Conservation (phyloP, 2,113 vertebrate genomes). For the Charadrius vociferus region DNA sequence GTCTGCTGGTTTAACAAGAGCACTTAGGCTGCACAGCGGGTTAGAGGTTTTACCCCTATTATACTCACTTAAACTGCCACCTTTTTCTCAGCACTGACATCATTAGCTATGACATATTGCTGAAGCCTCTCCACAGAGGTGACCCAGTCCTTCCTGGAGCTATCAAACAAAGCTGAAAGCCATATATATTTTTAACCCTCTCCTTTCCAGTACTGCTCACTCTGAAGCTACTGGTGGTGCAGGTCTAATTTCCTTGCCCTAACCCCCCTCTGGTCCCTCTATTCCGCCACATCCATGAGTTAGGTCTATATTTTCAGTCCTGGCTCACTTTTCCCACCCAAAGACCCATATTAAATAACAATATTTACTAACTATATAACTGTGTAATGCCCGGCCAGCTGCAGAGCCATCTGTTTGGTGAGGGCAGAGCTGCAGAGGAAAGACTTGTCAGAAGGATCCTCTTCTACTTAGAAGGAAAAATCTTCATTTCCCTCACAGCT, state of each 20-base stretch:
- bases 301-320: not conserved
- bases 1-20: not conserved
- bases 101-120: slow-evolving; percentile 36
- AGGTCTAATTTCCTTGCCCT: not conserved
- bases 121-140: slow-evolving; percentile 39
- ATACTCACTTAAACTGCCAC: slow-evolving; percentile 36
- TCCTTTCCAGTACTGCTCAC: not conserved
- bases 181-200: not conserved
- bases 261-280: not conserved
- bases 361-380: not conserved
- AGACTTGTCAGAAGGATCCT: not conserved
- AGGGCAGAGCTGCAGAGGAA: not conserved
- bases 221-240: not conserved
- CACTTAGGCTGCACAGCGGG: slow-evolving; percentile 19
- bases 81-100: slow-evolving; percentile 29
- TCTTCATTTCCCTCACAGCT: not conserved
- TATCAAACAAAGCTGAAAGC: not conserved
- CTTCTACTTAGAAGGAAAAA: not conserved
- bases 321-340: not conserved
- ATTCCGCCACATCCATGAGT: not conserved
- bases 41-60: slow-evolving; percentile 43
- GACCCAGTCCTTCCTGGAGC: slow-evolving; percentile 10
- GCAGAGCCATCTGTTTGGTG: not conserved
- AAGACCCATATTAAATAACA: not conserved
- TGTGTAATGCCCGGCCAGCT: not conserved